Conservation (phyloP, 2,113 vertebrate species). For the Antigone vipio region DNA sequence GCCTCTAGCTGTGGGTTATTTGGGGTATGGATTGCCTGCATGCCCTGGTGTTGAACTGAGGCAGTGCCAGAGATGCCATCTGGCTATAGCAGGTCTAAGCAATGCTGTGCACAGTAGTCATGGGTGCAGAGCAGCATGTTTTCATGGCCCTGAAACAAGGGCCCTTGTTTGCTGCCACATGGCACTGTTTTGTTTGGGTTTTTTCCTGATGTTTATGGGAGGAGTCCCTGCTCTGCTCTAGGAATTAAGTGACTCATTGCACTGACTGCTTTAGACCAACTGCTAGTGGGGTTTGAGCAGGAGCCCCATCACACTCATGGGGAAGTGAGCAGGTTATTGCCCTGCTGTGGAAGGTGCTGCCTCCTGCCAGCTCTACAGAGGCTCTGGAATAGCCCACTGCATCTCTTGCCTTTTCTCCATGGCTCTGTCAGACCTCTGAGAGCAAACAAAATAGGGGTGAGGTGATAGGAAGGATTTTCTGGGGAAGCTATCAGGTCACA, state of each 20-base stretch:
- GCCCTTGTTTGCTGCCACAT: neutral
- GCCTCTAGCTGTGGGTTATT: neutral
- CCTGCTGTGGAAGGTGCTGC: neutral
- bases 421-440: neutral
- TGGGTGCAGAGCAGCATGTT: neutral
- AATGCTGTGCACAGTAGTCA: neutral
- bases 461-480: neutral
- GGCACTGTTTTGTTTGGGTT: neutral
- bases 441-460: neutral
- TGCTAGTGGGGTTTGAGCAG: neutral
- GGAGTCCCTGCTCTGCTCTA: neutral
- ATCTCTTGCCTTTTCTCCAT: neutral
- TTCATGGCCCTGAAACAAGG: neutral
- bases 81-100: neutral
- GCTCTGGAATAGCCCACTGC: neutral
- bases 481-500: neutral
- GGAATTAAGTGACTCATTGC: neutral
- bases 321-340: neutral
- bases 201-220: neutral
- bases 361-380: neutral
- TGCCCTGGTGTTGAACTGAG: neutral
- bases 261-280: neutral
- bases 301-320: rapidly evolving
- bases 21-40: neutral
- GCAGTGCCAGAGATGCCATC: neutral